Evolutionary conservation across 2,113 vertebrate genomes (phyloP), one percentile per base, ranked within the genome.

Genomic region (Carassius carassius): DNA sequence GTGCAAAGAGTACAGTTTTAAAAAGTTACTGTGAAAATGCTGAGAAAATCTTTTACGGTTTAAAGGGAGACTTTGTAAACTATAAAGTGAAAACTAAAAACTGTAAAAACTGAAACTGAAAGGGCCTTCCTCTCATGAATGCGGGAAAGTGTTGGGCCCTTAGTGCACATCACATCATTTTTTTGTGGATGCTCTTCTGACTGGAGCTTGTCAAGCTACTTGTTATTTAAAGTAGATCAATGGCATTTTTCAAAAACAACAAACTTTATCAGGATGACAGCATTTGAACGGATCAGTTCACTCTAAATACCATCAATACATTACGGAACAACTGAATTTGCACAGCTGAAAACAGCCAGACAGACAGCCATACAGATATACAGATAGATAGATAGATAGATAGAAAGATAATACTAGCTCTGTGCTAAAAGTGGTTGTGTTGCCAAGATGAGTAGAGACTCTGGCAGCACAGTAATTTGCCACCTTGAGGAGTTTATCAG

Each of bases 401-500:
- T 11, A 11, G 44, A 47, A 2, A 11, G 44, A 37, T 37, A 37
- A 37, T 29, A 29, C 58, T 69, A 69, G 44, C 51, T 67, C 41
- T 69, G 47, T 51, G 14, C 63, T 25, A 69, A 81, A 69, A 51
- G 19, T 78, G 56, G 21, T 16, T 3, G 13, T 69, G 29, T 47
- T 69, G 63, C 63, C 79, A 78, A 37, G 76, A 78, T 60, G 76
- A 41, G 76, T 21, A 35, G 62, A 54, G 47, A 69, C 25, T 56
- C 49, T 81, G 60, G 62, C 78, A 80, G 60, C 9, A 8, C 16
- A 21, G 62, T 65, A 54, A 32, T 81, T 81, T 81, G 41, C 62
- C 67, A 58, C 81, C 67, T 70, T 72, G 19, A 82, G 67, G 81
- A 81, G 79, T 81, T 81, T 81, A 54, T 82, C 65, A 72, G 67